Evolutionary conservation across 2,113 vertebrate species (phyloP).

Genomic region (Callorhinus ursinus): DNA sequence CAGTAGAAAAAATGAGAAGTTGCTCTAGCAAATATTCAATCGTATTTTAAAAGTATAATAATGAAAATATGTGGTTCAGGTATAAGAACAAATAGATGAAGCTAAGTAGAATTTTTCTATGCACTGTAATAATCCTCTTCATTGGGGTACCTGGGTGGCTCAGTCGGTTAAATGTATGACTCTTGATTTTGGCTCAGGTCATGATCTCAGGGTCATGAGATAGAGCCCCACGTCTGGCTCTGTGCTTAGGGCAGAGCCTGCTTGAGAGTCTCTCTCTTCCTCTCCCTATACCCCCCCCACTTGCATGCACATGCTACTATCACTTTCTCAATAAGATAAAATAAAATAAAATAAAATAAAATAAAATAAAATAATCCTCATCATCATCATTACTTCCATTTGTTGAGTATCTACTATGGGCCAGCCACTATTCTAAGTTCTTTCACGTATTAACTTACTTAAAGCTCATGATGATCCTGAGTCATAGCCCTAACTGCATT

Average conservation of each 20-base stretch:
- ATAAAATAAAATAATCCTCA: not conserved
- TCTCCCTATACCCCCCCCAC: not conserved
- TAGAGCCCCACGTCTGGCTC: not conserved
- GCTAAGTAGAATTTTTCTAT: not conserved
- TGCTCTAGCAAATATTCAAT: not conserved
- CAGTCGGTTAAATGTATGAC: not conserved
- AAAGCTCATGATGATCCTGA: not conserved
- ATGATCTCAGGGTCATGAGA: not conserved
- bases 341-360: not conserved
- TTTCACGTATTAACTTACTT: not conserved
- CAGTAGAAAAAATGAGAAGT: not conserved
- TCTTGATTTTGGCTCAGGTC: not conserved
- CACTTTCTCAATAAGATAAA: not conserved
- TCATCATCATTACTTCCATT: not conserved
- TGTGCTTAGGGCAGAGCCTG: not conserved
- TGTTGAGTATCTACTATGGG: not conserved
- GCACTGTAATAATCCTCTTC: not conserved
- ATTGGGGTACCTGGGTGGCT: not conserved
- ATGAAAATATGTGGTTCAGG: not conserved
- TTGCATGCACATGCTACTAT: not conserved
- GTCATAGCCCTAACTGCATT: not conserved
- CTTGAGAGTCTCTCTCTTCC: not conserved
- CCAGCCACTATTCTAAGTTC: not conserved
- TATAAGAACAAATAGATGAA: not conserved
- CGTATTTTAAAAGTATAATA: not conserved